phyloP scores from a whole-genome alignment of 2,113 vertebrate species.

The Myiozetetes cayanensis region DNA sequence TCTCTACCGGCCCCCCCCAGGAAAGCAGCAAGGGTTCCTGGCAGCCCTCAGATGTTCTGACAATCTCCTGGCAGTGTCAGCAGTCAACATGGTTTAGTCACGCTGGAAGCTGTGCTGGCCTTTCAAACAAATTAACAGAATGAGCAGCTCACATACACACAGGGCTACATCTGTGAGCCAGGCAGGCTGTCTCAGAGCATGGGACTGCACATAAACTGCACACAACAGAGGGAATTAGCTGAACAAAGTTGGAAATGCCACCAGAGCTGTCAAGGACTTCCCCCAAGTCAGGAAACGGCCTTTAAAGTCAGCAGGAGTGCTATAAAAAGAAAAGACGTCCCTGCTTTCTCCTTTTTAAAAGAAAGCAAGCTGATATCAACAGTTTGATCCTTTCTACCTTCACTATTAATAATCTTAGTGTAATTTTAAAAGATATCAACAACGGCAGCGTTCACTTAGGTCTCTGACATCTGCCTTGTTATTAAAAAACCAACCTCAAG shows the following conservation, averaged over 20 bases:
- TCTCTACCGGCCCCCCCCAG: background rate
- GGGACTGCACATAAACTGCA: background rate
- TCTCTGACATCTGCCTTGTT: background rate
- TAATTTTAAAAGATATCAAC: background rate
- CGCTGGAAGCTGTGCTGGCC: background rate
- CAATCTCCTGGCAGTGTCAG: background rate
- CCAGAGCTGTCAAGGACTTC: background rate
- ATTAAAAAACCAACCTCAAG: background rate
- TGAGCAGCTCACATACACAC: background rate
- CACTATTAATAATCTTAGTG: background rate
- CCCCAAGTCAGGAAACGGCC: background rate
- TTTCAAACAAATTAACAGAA: background rate
- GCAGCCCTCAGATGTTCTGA: background rate
- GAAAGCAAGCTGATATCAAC: background rate
- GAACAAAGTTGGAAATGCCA: background rate
- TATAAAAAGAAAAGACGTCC: background rate
- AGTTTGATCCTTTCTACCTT: background rate
- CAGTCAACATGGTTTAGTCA: background rate
- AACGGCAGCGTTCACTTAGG: background rate
- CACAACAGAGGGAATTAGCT: background rate
- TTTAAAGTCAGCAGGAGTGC: background rate
- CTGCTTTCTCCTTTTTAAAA: background rate
- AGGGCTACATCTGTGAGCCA: background rate
- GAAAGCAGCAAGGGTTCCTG: background rate
- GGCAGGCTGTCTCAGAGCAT: background rate